Conservation (phyloP, 2,888 invertebrate species). For the Mellilla xanthometata region DNA sequence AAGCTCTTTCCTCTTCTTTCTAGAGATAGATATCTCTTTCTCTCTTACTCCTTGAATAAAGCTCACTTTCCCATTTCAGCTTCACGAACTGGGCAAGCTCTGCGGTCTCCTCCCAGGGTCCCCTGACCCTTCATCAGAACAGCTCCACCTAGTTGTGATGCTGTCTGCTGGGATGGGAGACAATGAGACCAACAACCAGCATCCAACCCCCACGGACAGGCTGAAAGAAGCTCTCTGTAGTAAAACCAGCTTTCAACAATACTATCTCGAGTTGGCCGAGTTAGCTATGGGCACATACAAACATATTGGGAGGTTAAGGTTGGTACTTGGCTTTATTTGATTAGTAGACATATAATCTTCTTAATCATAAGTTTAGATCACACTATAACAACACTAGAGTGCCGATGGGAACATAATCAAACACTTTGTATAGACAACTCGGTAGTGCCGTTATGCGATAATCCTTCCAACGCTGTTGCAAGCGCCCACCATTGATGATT, state of each 20-base stretch:
- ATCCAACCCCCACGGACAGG: slow-evolving; percentile 88
- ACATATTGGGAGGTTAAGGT: slow-evolving; percentile 90
- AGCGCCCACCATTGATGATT: too few relatives aligned
- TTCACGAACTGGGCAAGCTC: slow-evolving; percentile 92
- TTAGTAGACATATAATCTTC: too few relatives aligned
- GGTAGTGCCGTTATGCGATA: too few relatives aligned
- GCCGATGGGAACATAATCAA: too few relatives aligned
- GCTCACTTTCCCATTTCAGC: slow-evolving; percentile 64
- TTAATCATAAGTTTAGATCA: too few relatives aligned
- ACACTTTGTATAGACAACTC: too few relatives aligned
- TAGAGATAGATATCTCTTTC: too few relatives aligned
- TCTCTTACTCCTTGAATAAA: too few relatives aligned
- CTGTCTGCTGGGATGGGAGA: slow-evolving; percentile 96
- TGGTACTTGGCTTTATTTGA: too few relatives aligned
- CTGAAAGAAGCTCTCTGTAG: slow-evolving; percentile 95
- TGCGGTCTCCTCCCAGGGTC: slow-evolving; percentile 95
- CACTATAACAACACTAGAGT: too few relatives aligned
- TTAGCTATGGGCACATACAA: slow-evolving; percentile 98
- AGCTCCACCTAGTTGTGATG: slow-evolving; percentile 94
- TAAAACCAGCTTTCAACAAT: slow-evolving; percentile 93
- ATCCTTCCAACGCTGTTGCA: too few relatives aligned
- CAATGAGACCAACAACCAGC: slow-evolving; percentile 74
- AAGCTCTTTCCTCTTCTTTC: too few relatives aligned
- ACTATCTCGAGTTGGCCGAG: slow-evolving; percentile 96
- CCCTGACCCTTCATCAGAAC: slow-evolving; percentile 90